Base-by-base conservation (phyloP, 2,113 vertebrate genomes). In the Gobius niger region DNA sequence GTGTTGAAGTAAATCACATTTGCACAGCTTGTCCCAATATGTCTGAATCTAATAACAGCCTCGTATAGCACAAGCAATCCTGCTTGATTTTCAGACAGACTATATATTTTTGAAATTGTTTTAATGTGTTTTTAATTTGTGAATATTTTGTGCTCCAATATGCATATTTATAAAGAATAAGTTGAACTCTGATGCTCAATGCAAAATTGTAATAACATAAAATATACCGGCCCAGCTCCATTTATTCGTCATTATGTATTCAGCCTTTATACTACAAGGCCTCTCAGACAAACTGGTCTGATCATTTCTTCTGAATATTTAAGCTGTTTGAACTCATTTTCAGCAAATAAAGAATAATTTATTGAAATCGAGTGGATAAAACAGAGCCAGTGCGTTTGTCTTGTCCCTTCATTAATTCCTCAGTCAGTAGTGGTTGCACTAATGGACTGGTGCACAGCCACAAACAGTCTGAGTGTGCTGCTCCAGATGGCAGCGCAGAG, bases 401-500 rank as follows among this genome's bases (percentile, higher is more conserved):
- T 66, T 53, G 60, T 78, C 65, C 41, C 52, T 64, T 70, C 59
- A 78, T 76, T 83, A 75, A 77, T 82, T 75, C 72, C 65, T 72
- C 56, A 76, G 73, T 65, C 74, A 67, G 40, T 63, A 75, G 64
- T 68, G 63, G 72, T 63, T 81, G 41, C 47, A 54, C 65, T 72
- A 73, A 85, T 75, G 68, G 51, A 70, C 75, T 81, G n/a, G 60
- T 60, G 61, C 60, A 79, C 68, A 9, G 34, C 16, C 72, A 19
- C 42, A 59, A 10, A 67, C 44, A 76, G 64, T 67, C 65, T 47
- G 16, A 52, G 19, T 65, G n/a, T 77, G n/a, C 61, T 64, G 68
- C 66, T 91, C 93, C 95, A 95, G 94, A 96, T 95, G 94, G 94
- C 91, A 85, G 94, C 93, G 94, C 91, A 90, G 84, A 90, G 81